Conservation (phyloP, 2,113 vertebrate genomes). For the Cavia porcellus region DNA sequence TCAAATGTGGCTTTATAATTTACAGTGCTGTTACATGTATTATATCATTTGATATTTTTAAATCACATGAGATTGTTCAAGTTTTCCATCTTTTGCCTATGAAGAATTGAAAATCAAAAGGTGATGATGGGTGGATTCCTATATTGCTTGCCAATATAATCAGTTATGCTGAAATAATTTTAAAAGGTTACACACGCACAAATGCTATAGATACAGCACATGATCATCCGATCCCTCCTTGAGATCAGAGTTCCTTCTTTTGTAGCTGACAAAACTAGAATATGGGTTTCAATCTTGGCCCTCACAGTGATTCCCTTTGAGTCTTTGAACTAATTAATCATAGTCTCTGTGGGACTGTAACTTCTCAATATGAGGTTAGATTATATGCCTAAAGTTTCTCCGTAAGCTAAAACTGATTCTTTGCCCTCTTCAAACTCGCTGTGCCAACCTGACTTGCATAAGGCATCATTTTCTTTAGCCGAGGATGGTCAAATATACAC, state of each 20-base stretch:
- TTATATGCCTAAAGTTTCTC: not conserved
- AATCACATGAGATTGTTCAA: not conserved
- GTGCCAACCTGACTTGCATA: not conserved
- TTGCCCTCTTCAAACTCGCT: not conserved
- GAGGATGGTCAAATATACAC: not conserved
- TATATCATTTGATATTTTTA: not conserved
- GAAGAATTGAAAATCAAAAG: not conserved
- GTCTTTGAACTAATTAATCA: not conserved
- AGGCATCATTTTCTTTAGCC: not conserved
- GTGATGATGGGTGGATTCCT: not conserved
- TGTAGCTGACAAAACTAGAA: not conserved
- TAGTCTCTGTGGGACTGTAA: not conserved
- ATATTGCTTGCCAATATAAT: not conserved
- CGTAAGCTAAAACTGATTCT: not conserved
- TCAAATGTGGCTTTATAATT: constrained; percentile 1
- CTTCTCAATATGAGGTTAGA: not conserved
- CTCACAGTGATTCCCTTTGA: not conserved
- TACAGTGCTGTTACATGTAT: not conserved
- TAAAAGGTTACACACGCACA: not conserved
- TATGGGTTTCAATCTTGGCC: not conserved
- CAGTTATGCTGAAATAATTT: not conserved
- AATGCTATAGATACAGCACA: not conserved
- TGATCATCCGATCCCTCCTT: not conserved
- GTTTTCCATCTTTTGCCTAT: not conserved
- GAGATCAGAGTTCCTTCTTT: not conserved